Base-by-base conservation (phyloP, 1,140 invertebrate species). In the Ephestia elutella region DNA sequence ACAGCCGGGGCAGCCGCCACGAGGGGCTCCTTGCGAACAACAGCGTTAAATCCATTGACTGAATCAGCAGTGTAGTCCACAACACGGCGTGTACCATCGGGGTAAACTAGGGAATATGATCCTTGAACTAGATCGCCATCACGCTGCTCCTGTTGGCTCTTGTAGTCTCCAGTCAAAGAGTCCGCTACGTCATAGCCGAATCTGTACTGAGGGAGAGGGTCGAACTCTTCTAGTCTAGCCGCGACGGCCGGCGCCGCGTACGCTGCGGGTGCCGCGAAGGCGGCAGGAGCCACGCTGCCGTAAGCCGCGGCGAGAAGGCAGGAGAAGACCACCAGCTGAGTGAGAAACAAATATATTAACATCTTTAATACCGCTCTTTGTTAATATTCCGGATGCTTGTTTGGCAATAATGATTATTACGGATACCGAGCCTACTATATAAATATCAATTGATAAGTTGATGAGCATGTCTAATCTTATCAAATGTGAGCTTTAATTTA, bases 121-220 rank as follows among this genome's bases (percentile, higher is more conserved):
- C 92, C 92, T 64, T 90, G 90, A 13, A 92, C 91, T 8, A 91
- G 68, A 65, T 92, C 91, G n/a, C 92, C 91, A 62, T 91, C 86
- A 17, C 92, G 89, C 64, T 90, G 90, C 74, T 92, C 91, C 59
- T 88, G 82, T 70, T 92, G 91, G 63, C 87, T 91, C 80, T 92
- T 92, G 86, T 87, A 91, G 68, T 92, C 91, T 5, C 92, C 91
- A 65, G 90, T 93, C 60, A 90, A 78, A 18, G 90, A 87, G 75
- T 92, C 92, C 38, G 91, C 88, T 2, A 93, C 91, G 59, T 90
- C 90, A 63, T 92, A 92, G 54, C 90, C 89, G 54, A 91, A 92
- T 62, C 89, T 86, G 73, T 92, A 92, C 62, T 92, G 90, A 0
- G 91, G 91, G 70, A 90, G 73, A 3, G 91, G 87, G 70, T 92